These are phyloP conservation scores for Montipora efflorescens DNA, from an alignment of 64 coral and sea anemone species.

Conservation along the genomic window DNA sequence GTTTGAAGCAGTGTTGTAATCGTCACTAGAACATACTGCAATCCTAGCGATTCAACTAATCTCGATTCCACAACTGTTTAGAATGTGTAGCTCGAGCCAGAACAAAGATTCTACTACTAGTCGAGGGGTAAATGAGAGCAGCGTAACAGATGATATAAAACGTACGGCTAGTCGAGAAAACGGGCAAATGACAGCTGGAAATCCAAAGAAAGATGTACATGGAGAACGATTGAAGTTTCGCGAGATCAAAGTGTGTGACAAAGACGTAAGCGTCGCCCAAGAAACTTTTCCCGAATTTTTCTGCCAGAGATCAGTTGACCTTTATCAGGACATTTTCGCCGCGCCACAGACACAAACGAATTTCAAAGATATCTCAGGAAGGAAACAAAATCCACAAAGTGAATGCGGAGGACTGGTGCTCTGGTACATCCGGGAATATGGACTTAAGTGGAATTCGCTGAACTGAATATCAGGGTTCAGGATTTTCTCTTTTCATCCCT, in stretches of 20 bases:
- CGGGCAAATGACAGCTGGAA: neutral
- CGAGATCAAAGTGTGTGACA: neutral
- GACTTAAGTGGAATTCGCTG: neutral
- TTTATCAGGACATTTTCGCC: neutral
- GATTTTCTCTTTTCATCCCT: too few species aligned
- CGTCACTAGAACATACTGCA: neutral
- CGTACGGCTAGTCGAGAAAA: neutral
- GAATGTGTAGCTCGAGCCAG: conserved; percentile 18
- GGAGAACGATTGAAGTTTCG: neutral
- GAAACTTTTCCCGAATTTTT: conserved; percentile 25
- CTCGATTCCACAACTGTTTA: too few species aligned
- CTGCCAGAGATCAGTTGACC: neutral
- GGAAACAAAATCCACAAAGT: neutral
- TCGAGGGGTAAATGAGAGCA: neutral
- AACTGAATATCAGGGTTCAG: too few species aligned
- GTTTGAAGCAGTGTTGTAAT: neutral
- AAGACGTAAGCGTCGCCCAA: conserved; percentile 7
- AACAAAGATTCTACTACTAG: neutral
- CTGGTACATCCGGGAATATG: conserved; percentile 37
- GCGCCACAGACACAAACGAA: neutral
- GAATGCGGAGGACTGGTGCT: conserved; percentile 29
- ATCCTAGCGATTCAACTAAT: too few species aligned
- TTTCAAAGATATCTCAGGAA: neutral
- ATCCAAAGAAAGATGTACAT: neutral
- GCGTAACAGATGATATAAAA: neutral